Evolutionary conservation across 2,797 vertebrate genomes (phyloP).

Genomic region (Hyperoplus lanceolatus): DNA sequence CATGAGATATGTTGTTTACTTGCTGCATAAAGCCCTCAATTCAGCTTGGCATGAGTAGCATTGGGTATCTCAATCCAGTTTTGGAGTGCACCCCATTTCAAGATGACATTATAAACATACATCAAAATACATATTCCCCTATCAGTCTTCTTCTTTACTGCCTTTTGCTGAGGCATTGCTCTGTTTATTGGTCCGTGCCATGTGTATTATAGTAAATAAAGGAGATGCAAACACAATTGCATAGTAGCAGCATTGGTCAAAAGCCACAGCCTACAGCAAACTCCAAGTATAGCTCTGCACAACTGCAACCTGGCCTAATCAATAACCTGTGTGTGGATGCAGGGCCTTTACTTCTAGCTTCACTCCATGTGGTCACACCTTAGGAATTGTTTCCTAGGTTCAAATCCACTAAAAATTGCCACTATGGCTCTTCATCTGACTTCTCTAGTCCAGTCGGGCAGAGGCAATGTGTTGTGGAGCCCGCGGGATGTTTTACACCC

Average conservation of each 20-base stretch:
- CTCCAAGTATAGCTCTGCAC: background rate
- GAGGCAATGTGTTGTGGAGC: conserved; percentile 38
- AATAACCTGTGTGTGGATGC: background rate
- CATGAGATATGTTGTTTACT: background rate
- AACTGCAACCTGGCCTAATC: background rate
- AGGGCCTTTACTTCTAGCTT: background rate
- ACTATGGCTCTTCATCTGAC: conserved; percentile 16
- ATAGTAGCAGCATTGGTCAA: too few species aligned
- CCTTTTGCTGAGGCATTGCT: background rate
- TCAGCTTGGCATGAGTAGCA: background rate
- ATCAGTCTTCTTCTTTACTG: background rate
- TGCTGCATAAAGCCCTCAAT: background rate
- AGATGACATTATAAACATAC: too few species aligned
- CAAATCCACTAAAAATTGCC: conserved; percentile 3
- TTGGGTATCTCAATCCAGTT: background rate
- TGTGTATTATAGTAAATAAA: background rate
- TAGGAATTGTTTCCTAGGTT: background rate
- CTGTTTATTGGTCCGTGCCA: background rate
- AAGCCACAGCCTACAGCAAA: background rate
- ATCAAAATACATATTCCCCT: too few species aligned
- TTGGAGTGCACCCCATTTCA: background rate
- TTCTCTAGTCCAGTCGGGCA: conserved; percentile 13
- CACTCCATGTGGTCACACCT: background rate
- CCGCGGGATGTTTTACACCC: conserved; percentile 51
- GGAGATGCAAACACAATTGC: background rate